Evolutionary conservation across 2,797 vertebrate genomes (phyloP).

Genomic region (Bradypodion pumilum): DNA sequence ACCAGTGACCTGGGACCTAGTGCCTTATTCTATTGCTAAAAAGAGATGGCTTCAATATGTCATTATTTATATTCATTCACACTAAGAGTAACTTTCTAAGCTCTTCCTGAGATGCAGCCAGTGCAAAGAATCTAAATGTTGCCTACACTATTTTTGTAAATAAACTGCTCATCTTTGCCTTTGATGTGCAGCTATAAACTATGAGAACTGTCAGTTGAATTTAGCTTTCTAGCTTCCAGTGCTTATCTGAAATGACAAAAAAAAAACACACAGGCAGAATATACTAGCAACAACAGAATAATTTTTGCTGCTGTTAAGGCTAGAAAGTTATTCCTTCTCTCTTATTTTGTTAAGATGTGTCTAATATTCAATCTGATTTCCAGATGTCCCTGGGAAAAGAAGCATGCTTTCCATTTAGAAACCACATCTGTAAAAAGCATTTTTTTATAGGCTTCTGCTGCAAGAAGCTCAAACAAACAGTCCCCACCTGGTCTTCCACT

Average conservation of each 20-base stretch:
- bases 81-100: neutral
- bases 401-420: conserved; percentile 71
- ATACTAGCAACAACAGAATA: conserved; percentile 45
- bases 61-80: neutral
- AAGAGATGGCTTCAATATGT: neutral
- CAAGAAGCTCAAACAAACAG: conserved; percentile 45
- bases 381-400: conserved; percentile 80
- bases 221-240: neutral
- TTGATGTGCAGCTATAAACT: conserved; percentile 38
- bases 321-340: conserved; percentile 53
- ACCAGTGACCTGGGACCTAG: neutral
- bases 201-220: neutral
- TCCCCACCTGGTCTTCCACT: conserved; percentile 27
- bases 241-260: conserved; percentile 33
- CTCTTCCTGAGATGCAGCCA: neutral
- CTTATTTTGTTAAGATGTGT: conserved; percentile 65
- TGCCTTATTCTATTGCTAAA: neutral
- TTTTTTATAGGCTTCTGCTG: conserved; percentile 58
- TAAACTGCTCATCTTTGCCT: conserved; percentile 15
- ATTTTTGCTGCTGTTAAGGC: conserved; percentile 63
- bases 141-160: conserved; percentile 27
- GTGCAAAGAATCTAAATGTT: conserved; percentile 22
- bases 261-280: conserved; percentile 44
- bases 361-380: conserved; percentile 78
- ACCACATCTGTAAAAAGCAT: conserved; percentile 77